Percentiles rank a stretch among this genome's conserved stretches.
Evolutionary conservation across 2,888 invertebrate genomes (phyloP).

Genomic region (Tricholauxania praeusta): DNA sequence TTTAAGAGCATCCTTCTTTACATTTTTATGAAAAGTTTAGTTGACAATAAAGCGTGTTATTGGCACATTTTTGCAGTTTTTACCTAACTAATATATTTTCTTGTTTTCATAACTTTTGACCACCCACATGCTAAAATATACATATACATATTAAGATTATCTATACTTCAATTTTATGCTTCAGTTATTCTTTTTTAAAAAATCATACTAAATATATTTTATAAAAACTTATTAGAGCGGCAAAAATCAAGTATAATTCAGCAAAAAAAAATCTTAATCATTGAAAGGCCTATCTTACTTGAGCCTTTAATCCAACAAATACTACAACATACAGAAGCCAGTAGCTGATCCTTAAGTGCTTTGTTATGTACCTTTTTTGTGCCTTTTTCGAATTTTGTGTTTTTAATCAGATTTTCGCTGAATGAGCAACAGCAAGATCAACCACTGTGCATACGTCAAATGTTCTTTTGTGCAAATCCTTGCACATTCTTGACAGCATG

Average conservation of each 20-base stretch:
- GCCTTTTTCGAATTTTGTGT: not conserved
- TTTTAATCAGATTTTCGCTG: not conserved
- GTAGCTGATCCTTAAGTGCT: slow-evolving; percentile 24
- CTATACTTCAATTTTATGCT: not conserved
- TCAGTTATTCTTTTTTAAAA: not conserved
- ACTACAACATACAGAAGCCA: not conserved
- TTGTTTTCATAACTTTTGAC: slow-evolving; percentile 1
- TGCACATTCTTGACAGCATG: slow-evolving; percentile 10
- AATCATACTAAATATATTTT: slow-evolving; percentile 3
- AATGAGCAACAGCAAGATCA: slow-evolving; percentile 22
- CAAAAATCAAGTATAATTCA: slow-evolving; percentile 31
- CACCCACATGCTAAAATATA: slow-evolving; percentile 11
- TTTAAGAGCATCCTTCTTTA: too few relatives aligned
- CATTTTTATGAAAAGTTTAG: too few relatives aligned
- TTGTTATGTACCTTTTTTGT: slow-evolving; percentile 24
- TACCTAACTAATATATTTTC: too few relatives aligned
- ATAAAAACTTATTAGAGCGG: slow-evolving; percentile 29
- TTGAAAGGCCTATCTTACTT: slow-evolving; percentile 3
- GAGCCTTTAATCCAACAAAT: slow-evolving; percentile 23
- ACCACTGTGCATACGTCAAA: not conserved
- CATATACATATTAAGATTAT: too few relatives aligned
- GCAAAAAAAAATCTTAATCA: not conserved
- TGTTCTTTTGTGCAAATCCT: slow-evolving; percentile 16
- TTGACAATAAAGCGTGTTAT: too few relatives aligned
- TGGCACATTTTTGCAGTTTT: too few relatives aligned